Percentiles rank a stretch among this genome's conserved stretches.
These are phyloP conservation scores for Idaea biselata DNA, from an alignment of 2,888 invertebrate species.

Conservation along the genomic window DNA sequence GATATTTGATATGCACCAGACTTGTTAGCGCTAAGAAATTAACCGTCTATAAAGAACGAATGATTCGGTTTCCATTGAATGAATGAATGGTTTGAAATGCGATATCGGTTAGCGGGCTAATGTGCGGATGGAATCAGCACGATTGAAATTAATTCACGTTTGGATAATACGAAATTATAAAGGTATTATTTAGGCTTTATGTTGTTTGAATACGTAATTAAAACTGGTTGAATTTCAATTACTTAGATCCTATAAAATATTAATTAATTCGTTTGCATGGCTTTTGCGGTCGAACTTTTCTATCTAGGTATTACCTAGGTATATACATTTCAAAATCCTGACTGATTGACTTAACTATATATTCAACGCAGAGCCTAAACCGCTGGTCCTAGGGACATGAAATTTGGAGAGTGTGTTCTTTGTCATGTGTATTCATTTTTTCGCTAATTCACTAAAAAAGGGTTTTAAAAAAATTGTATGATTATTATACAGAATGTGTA, in stretches of 20 bases:
- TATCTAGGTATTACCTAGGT: too few species aligned
- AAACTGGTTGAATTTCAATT: background rate
- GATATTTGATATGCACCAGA: constrained; percentile 56
- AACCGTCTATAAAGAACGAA: constrained; percentile 14
- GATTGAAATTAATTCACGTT: background rate
- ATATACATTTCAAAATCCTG: too few species aligned
- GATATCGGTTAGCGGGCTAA: constrained; percentile 48
- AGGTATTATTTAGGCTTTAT: constrained; percentile 13
- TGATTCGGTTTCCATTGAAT: constrained; percentile 21
- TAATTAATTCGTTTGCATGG: too few species aligned
- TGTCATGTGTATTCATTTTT: too few species aligned
- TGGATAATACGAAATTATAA: background rate
- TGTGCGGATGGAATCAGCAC: constrained; percentile 36
- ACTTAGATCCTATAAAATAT: background rate
- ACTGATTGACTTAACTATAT: too few species aligned
- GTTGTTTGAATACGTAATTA: constrained; percentile 13
- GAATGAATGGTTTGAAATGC: constrained; percentile 22
- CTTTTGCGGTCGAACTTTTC: too few species aligned
- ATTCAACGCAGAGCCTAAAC: too few species aligned
- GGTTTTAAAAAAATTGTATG: too few species aligned
- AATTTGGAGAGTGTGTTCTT: too few species aligned
- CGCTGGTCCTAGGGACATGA: too few species aligned
- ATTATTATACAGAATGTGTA: too few species aligned
- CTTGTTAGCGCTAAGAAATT: constrained; percentile 51
- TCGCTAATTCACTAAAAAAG: too few species aligned